Evolutionary conservation across 2,797 vertebrate genomes (phyloP).

Genomic region (Lagorchestes hirsutus): DNA sequence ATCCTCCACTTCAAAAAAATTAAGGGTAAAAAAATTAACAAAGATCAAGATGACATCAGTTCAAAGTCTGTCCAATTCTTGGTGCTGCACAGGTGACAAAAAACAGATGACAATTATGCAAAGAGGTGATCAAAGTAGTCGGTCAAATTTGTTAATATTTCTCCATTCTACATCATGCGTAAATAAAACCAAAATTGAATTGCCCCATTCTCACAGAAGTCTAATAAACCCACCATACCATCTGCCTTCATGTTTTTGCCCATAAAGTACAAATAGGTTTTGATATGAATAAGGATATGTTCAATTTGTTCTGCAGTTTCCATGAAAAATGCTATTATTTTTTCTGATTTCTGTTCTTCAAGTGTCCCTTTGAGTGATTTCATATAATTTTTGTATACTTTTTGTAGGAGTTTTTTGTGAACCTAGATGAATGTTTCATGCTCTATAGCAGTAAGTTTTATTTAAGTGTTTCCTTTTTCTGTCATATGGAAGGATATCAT

Average conservation of each 20-base stretch:
- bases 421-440: slow-evolving; percentile 75
- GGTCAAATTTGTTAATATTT: background rate
- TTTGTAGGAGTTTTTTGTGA: slow-evolving; percentile 28
- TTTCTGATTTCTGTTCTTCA: slow-evolving; percentile 80
- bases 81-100: background rate
- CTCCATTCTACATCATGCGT: background rate
- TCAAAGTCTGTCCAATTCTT: background rate
- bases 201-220: background rate
- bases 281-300: slow-evolving; percentile 82
- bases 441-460: background rate
- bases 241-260: background rate
- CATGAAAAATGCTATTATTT: slow-evolving; percentile 84
- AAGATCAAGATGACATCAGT: background rate
- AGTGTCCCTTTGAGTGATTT: slow-evolving; percentile 72
- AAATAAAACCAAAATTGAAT: background rate
- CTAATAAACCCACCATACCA: background rate
- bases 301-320: slow-evolving; percentile 82
- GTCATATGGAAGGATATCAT: background rate
- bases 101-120: background rate
- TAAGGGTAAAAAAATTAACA: background rate
- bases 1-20: background rate
- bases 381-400: slow-evolving; percentile 89
- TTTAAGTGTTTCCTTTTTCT: background rate
- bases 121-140: background rate
- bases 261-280: slow-evolving; percentile 82